Base-by-base conservation (phyloP, 1,140 invertebrate species). In the Drosophila simulans region DNA sequence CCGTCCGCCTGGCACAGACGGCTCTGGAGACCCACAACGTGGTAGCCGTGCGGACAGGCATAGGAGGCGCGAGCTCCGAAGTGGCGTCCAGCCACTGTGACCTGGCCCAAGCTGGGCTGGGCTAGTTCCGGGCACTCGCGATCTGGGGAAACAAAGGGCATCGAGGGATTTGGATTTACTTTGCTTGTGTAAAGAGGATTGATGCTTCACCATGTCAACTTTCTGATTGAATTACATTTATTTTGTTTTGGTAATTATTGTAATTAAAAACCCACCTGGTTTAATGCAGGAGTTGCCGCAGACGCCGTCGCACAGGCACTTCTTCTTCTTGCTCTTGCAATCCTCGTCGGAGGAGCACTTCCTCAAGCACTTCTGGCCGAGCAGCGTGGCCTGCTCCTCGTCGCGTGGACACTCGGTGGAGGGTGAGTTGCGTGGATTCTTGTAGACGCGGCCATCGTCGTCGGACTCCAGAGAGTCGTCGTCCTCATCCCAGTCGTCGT, bases 241-340 rank as follows among this genome's bases (percentile, higher is more conserved):
- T 22, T 22, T 22, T 22, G 20, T 22, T 22, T 22, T 22, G 17
- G 17, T 17, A 22, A 22, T 3, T 22, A 22, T 22, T 22, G 20
- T 2, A 22, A 5, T 42, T 17, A 17, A 8, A 17, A 3, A 93
- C 92, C 93, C 46, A 95, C 95, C 95, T 80, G 97, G 97, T 93
- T 99, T 98, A 65, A 99, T 98, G 93, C 98, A 99, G 15, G 97
- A 98, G 95, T 98, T 96, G 22, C 98, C 98, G 91, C 98, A 99
- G 3, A 96, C 95, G 37, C 98, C 98, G 91, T 99, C 98, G 92
- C 98, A 99, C 48, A 98, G 94, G 91, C 98, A 99, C 89, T 97
- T 97, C 93, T 99, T 99, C 93, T 98, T 97, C 92, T 98, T 96
- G 90, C 97, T 98, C 92, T 98, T 98, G 93, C 98, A 99, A 90